These are phyloP conservation scores for Myripristis murdjan DNA, from an alignment of 2,797 vertebrate species.

Conservation along the genomic window DNA sequence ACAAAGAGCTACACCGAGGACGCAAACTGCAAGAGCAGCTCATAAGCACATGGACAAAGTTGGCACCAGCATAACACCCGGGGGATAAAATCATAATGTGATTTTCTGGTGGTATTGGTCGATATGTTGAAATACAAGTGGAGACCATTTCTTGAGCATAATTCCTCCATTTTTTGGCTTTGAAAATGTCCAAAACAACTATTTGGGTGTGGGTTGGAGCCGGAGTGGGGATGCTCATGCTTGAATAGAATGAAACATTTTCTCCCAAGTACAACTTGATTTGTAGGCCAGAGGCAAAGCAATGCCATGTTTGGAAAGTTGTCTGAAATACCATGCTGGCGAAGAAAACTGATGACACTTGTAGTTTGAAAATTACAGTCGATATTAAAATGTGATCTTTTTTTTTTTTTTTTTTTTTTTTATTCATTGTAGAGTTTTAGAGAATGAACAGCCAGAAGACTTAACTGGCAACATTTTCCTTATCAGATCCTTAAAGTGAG, in stretches of 20 bases:
- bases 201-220: too few relatives aligned
- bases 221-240: too few relatives aligned
- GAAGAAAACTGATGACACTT: conserved; percentile 2
- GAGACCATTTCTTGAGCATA: too few relatives aligned
- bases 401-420: not conserved
- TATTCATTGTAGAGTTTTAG: not conserved
- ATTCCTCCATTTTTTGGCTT: too few relatives aligned
- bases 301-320: not conserved
- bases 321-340: not conserved
- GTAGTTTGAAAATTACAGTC: conserved; percentile 16
- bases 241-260: not conserved
- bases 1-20: conserved; percentile 17
- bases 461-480: conserved; percentile 1
- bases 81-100: too few relatives aligned
- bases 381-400: not conserved
- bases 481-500: not conserved
- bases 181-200: too few relatives aligned
- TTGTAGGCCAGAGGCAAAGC: not conserved
- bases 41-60: conserved; percentile 4
- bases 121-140: too few relatives aligned
- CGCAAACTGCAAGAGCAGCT: not conserved
- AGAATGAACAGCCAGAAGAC: not conserved
- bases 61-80: not conserved
- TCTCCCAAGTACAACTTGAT: not conserved
- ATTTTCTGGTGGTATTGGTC: too few relatives aligned